Conservation (phyloP, 2,113 vertebrate genomes). For the Chaenogobius annularis region DNA sequence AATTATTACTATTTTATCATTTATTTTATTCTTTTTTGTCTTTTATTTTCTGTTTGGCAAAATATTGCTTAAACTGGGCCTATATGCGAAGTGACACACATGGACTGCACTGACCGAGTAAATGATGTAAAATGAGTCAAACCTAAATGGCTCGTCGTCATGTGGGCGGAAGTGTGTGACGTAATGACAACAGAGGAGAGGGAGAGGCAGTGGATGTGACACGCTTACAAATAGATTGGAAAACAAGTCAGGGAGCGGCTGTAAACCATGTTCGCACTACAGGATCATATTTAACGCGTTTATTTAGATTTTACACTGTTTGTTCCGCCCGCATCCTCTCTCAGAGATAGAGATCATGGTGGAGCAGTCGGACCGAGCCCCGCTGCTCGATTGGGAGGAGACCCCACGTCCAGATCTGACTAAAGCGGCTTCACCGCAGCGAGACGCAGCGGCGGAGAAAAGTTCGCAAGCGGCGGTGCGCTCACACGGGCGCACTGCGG, state of each 20-base stretch:
- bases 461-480: conserved; percentile 51
- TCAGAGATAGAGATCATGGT: conserved; percentile 73
- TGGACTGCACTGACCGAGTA: too few relatives aligned
- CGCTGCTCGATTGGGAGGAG: conserved; percentile 92
- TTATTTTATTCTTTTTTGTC: too few relatives aligned
- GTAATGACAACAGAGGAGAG: conserved; percentile 75
- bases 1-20: too few relatives aligned
- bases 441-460: conserved; percentile 43
- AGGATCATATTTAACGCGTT: conserved; percentile 18
- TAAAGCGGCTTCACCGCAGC: conserved; percentile 50
- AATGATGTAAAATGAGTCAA: neutral
- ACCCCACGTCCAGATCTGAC: conserved; percentile 78
- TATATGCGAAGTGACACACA: too few relatives aligned
- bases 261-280: conserved; percentile 48
- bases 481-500: conserved; percentile 32
- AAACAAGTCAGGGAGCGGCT: conserved; percentile 41
- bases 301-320: conserved; percentile 6
- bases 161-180: conserved; percentile 79
- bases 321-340: neutral
- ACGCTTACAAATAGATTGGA: conserved; percentile 65
- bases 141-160: conserved; percentile 54
- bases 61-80: too few relatives aligned
- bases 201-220: conserved; percentile 63
- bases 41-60: too few relatives aligned
- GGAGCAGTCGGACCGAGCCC: conserved; percentile 88